Evolutionary conservation across 2,888 invertebrate genomes (phyloP).

Genomic region (Penaeus monodon): DNA sequence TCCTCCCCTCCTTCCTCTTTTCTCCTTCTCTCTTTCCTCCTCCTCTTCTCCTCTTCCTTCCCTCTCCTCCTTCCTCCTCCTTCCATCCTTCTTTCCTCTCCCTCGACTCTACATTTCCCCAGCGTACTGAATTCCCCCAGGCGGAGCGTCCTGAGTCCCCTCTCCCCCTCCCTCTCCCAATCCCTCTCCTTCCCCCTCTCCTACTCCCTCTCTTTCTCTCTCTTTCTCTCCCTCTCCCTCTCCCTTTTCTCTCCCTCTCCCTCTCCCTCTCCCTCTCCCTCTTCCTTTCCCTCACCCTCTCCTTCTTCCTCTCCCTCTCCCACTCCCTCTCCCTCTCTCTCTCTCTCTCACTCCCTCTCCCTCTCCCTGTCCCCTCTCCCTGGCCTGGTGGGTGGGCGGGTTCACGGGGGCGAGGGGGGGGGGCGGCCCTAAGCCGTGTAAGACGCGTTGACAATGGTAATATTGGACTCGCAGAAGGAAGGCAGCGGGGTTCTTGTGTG

Average conservation of each 20-base stretch:
- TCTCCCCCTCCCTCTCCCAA: neutral
- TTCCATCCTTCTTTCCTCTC: no score
- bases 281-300: neutral
- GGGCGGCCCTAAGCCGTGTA: constrained; percentile 45
- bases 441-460: constrained; percentile 59
- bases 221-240: neutral
- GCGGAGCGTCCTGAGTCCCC: neutral
- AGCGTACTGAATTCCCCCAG: no score
- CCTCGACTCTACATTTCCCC: no score
- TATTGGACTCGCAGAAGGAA: constrained; percentile 49
- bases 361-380: neutral
- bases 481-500: constrained; percentile 32
- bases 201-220: neutral
- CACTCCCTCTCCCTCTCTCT: neutral
- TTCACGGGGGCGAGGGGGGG: neutral
- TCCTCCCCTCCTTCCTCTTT: no score
- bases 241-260: neutral
- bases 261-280: neutral
- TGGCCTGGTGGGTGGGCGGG: constrained; percentile 12
- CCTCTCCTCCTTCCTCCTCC: no score
- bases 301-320: neutral
- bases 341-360: neutral
- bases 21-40: no score
- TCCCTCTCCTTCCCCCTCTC: neutral
- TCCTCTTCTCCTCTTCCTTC: no score